phyloP scores from a whole-genome alignment of 2,797 vertebrate species.

The Gadopsis bispinosus region DNA sequence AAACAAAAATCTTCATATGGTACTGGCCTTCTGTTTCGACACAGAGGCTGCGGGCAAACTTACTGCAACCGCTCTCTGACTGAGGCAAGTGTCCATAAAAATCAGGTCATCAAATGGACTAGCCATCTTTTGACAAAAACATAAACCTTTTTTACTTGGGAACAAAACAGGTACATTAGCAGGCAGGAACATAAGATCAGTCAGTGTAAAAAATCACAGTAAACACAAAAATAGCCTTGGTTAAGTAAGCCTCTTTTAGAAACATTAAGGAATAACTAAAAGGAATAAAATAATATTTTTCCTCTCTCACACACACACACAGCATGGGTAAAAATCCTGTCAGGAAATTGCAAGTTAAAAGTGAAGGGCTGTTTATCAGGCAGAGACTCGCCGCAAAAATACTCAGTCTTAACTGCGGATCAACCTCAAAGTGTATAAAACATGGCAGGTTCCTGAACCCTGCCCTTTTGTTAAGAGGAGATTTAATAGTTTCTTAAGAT shows the following conservation, averaged over 20 bases:
- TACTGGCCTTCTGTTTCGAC: constrained; percentile 78
- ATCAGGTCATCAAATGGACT: constrained; percentile 71
- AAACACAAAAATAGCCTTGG: constrained; percentile 18
- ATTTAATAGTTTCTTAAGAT: constrained; percentile 45
- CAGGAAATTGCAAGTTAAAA: not conserved
- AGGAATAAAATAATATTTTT: not conserved
- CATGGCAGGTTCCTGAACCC: constrained; percentile 14
- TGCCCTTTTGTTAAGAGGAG: constrained; percentile 29
- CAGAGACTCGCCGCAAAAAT: constrained; percentile 10
- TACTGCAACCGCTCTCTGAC: constrained; percentile 50
- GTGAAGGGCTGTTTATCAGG: not conserved
- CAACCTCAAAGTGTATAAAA: constrained; percentile 17
- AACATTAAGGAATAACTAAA: not conserved
- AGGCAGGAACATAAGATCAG: not conserved
- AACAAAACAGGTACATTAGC: constrained; percentile 41
- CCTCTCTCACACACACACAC: too few relatives aligned
- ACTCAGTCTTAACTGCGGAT: constrained; percentile 23
- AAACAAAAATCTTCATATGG: constrained; percentile 79
- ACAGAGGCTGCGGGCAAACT: constrained; percentile 71
- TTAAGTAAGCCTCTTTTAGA: not conserved
- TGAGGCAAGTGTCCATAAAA: constrained; percentile 61
- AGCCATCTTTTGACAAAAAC: constrained; percentile 43
- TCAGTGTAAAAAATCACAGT: not conserved
- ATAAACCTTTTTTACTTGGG: constrained; percentile 31
- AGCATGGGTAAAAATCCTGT: not conserved